phyloP scores from a whole-genome alignment of 2,888 invertebrate species.

The Agrotis clavis region DNA sequence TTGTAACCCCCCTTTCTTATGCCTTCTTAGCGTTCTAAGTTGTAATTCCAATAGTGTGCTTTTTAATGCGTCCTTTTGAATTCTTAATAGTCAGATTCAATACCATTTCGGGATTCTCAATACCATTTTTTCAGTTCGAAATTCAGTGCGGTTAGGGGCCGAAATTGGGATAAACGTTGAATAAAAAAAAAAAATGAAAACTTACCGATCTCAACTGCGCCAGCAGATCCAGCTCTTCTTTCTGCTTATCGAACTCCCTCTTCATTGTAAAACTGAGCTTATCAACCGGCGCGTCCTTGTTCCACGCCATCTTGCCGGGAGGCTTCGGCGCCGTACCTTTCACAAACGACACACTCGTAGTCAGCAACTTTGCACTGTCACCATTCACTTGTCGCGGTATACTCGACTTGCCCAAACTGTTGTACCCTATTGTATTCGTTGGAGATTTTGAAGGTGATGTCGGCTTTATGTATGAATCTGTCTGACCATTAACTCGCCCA shows the following conservation, averaged over 20 bases:
- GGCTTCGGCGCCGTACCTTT: conserved; percentile 90
- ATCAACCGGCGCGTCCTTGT: conserved; percentile 93
- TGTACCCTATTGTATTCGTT: conserved; percentile 91
- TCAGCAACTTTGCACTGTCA: conserved; percentile 88
- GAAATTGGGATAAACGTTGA: no score
- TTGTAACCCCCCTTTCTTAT: no score
- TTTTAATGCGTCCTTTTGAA: no score
- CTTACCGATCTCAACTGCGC: conserved; percentile 95
- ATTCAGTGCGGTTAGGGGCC: no score
- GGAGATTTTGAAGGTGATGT: conserved; percentile 93
- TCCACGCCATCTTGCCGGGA: conserved; percentile 93
- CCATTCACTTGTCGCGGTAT: conserved; percentile 84
- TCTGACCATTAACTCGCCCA: conserved; percentile 77
- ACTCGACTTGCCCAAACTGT: conserved; percentile 85
- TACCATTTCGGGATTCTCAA: no score
- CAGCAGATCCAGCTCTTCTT: conserved; percentile 96
- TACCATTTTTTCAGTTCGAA: no score
- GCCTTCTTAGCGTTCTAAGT: no score
- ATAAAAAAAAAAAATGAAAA: background rate
- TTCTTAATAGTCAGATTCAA: no score
- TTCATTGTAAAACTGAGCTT: conserved; percentile 98
- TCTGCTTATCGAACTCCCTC: conserved; percentile 97
- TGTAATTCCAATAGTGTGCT: no score
- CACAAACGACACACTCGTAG: conserved; percentile 91
- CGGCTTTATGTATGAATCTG: conserved; percentile 92